These are phyloP conservation scores for Siderastrea radians DNA, from an alignment of 92 coral and sea anemone genomes.

Conservation along the genomic window DNA sequence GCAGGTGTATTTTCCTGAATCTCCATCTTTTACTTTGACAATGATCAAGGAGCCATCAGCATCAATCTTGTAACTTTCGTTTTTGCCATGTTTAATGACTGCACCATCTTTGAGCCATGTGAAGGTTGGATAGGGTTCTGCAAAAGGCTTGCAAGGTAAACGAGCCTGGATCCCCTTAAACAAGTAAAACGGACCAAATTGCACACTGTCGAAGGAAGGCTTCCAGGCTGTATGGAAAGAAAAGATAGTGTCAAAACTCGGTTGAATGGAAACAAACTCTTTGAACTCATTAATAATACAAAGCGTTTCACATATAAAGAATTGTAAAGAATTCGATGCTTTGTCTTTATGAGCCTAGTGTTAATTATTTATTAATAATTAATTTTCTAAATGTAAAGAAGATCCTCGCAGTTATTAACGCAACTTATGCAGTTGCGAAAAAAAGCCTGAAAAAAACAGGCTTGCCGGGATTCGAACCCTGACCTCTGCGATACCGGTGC, in stretches of 20 bases:
- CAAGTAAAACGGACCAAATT: conserved; percentile 80
- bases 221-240: conserved; percentile 59
- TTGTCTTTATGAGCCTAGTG: too few relatives aligned
- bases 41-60: conserved; percentile 49
- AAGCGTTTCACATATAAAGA: too few relatives aligned
- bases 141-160: conserved; percentile 78
- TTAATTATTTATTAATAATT: too few relatives aligned
- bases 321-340: too few relatives aligned
- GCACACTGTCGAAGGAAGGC: conserved; percentile 62
- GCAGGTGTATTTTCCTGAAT: conserved; percentile 80
- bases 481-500: too few relatives aligned
- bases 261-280: too few relatives aligned
- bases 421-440: too few relatives aligned
- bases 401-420: too few relatives aligned
- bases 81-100: conserved; percentile 22
- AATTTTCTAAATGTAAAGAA: too few relatives aligned
- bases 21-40: conserved; percentile 40
- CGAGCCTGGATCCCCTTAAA: conserved; percentile 72
- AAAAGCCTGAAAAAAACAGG: too few relatives aligned
- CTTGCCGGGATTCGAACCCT: too few relatives aligned
- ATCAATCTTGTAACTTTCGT: conserved; percentile 38
- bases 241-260: neutral
- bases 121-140: conserved; percentile 74
- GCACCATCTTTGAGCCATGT: conserved; percentile 48
- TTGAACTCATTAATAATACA: neutral